Conservation (phyloP, 2,113 vertebrate genomes). For the Piaya cayana region DNA sequence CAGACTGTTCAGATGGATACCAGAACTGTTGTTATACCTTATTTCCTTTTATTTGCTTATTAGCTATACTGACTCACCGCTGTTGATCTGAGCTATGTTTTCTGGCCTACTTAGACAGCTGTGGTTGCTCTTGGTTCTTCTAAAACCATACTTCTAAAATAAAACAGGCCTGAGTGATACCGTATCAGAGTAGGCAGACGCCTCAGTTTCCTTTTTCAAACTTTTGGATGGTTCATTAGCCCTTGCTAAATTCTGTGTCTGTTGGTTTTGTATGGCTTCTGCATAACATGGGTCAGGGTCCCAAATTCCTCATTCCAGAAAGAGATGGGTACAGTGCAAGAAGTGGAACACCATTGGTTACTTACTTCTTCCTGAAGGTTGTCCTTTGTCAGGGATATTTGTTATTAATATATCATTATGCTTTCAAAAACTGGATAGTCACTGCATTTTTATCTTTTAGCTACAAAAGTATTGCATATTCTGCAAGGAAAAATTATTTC, state of each 20-base stretch:
- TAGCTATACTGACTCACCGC: not conserved
- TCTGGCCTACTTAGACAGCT: not conserved
- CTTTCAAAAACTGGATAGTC: not conserved
- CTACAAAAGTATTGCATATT: not conserved
- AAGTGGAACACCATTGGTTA: not conserved
- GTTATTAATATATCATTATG: fast-evolving
- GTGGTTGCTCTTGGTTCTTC: not conserved
- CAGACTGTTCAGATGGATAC: slow-evolving; percentile 39
- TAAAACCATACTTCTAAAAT: not conserved
- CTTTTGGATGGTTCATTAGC: not conserved
- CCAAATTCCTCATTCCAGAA: not conserved
- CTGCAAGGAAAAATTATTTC: not conserved
- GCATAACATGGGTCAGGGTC: fast-evolving
- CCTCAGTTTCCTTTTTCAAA: not conserved
- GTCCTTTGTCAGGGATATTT: not conserved
- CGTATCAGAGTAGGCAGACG: not conserved
- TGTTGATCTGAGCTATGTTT: not conserved
- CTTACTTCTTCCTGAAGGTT: not conserved
- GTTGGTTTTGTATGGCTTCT: not conserved
- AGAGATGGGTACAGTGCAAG: not conserved
- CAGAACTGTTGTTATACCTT: not conserved
- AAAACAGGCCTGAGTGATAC: not conserved
- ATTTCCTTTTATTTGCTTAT: slow-evolving; percentile 5
- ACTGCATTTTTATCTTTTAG: not conserved
- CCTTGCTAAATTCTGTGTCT: not conserved